Evolutionary conservation across 2,797 vertebrate species (phyloP), one percentile per base, ranked within the genome.

Genomic region (Rhadinocentrus ornatus): DNA sequence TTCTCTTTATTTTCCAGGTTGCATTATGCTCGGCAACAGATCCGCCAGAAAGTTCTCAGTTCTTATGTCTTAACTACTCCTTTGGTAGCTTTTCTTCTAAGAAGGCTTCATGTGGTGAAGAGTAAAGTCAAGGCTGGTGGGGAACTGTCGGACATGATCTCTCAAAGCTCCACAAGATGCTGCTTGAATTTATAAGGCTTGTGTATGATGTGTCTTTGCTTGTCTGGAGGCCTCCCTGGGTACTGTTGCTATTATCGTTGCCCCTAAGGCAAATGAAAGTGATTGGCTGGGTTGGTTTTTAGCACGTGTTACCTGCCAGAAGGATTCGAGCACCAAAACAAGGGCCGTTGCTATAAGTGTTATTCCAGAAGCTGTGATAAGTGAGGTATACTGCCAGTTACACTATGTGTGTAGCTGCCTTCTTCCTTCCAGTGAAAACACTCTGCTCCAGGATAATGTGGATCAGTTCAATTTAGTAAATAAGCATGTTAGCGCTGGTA

Each of bases 331-430:
- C 80, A 69, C 77, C 62, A 10, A 67, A 26, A 3, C 55, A 53
- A 70, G 55, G 10, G 31, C 15, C 52, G 26, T 48, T n/a, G 53
- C 46, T 56, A 22, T 31, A 52, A 32, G 66, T 68, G 77, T 67
- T 68, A 54, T 10, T 44, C 6, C 22, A 62, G 68, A 69, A 60
- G 62, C 13, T 46, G 62, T 66, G 58, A 79, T 55, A 73, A 65
- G 41, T 87, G 89, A 92, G 89, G 89, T 89, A 90, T 86, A 77
- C 69, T 75, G 71, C 44, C 69, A 55, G 66, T 52, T 69, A 10
- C 58, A 39, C 18, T 26, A 18, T 24, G 39, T 3, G 53, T 31
- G 50, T 35, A 63, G 67, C 71, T 64, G 29, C 26, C 39, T 35
- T 53, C 62, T 63, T 46, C n/a, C 60, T 63, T 68, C 50, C 22